Evolutionary conservation across 2,113 vertebrate species (phyloP).

Genomic region (Myiopsitta monachus): DNA sequence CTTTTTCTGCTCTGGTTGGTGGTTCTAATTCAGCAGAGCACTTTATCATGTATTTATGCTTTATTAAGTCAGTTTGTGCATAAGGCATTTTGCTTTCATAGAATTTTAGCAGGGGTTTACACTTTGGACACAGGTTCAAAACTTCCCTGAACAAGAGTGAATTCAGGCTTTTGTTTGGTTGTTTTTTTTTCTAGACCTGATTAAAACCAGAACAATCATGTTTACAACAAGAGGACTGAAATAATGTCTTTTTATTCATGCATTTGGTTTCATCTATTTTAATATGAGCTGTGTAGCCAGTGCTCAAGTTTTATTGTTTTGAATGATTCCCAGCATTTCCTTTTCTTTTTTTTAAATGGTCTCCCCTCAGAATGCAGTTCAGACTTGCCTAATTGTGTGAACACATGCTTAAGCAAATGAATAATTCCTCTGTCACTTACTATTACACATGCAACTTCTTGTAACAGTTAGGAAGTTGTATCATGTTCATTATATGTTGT

Average conservation of each 20-base stretch:
- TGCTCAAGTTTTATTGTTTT: not conserved
- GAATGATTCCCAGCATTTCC: not conserved
- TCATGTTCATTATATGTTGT: slow-evolving; percentile 7
- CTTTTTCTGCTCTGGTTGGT: not conserved
- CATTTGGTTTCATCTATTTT: not conserved
- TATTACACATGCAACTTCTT: slow-evolving; percentile 21
- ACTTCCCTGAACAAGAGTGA: not conserved
- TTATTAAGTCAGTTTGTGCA: not conserved
- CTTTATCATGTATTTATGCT: not conserved
- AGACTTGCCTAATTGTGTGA: not conserved
- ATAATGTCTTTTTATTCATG: not conserved
- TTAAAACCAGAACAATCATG: not conserved
- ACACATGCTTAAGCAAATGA: not conserved
- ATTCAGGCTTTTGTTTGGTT: not conserved
- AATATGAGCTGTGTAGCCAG: not conserved
- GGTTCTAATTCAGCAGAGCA: not conserved
- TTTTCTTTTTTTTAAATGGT: not conserved
- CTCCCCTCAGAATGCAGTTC: not conserved
- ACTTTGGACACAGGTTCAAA: not conserved
- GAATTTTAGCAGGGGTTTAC: not conserved
- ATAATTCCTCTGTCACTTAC: slow-evolving; percentile 3
- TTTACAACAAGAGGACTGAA: not conserved
- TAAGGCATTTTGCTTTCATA: not conserved
- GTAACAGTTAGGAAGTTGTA: slow-evolving; percentile 59
- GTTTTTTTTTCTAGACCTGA: not conserved